Base-by-base conservation (phyloP, 2,113 vertebrate genomes). In the Nerophis lumbriciformis region DNA sequence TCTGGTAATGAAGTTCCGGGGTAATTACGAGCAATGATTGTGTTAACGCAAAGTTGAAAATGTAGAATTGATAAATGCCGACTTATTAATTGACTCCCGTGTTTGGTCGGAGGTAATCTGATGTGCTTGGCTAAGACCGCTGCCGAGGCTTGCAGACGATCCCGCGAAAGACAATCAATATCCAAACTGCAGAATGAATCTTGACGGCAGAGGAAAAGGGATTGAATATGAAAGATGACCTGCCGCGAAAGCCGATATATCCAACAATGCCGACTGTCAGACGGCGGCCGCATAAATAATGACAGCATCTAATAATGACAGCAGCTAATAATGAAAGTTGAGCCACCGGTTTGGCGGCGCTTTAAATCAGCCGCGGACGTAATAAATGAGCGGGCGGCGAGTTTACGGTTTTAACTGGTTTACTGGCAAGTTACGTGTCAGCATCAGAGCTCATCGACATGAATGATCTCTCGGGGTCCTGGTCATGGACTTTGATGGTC, bases 201-300 rank as follows among this genome's bases (percentile, higher is more conserved):
- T 82, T 86, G 84, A 89, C 88, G 86, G 84, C 76, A 83, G 85
- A 67, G 76, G 76, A 83, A 87, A 84, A 86, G 82, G 88, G 89
- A 90, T 88, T 85, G 87, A 80, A 91, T 88, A 88, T 90, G 88
- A 90, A 85, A 87, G 87, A 92, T 88, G 87, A 90, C 87, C 90
- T 86, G 85, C 84, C 84, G 86, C 81, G 83, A 87, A 89, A 89
- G 81, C 83, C 82, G 83, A 89, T 19, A 89, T 88, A 88, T 88
- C 83, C 88, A 81, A 87, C 88, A 90, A 89, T 88, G 83, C 81
- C 86, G 87, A 88, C 82, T 87, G 83, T 92, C 86, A 90, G 83
- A 82, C 83, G 83, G 78, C 75, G 77, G 76, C 79, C 68, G 58
- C 66, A 28, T 80, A 77, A 88, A 85, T 85, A 85, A 88, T 86